A percentile compares a stretch with the other conserved stretches of the same genome.
Evolutionary conservation across 2,797 vertebrate genomes (phyloP).

Genomic region (Pelochelys cantorii): DNA sequence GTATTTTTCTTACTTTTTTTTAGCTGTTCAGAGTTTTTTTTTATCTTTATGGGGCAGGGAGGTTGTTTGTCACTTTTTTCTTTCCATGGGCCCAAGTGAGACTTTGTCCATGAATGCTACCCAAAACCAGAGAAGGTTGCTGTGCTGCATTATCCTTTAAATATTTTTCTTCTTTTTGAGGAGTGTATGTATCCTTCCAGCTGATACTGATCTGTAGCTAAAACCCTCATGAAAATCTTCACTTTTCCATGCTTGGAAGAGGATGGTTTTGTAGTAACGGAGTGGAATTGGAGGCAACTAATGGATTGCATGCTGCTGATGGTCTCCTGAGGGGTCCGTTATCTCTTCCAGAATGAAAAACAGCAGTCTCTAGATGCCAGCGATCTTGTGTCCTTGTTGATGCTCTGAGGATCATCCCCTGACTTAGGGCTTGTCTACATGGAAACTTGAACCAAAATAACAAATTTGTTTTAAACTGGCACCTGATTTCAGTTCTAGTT

Average conservation of each 20-base stretch:
- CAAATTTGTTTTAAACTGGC: accelerated
- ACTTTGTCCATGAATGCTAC: accelerated
- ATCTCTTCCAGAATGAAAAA: background rate
- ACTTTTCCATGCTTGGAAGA: background rate
- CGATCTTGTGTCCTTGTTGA: background rate
- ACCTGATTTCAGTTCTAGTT: accelerated
- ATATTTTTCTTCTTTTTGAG: no score
- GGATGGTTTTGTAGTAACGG: background rate
- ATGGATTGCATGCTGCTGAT: background rate
- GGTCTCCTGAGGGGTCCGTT: background rate
- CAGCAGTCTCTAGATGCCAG: background rate
- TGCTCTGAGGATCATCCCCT: background rate
- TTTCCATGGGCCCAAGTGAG: background rate
- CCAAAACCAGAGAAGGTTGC: background rate
- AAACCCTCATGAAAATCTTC: background rate
- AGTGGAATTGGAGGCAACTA: background rate
- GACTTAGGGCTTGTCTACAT: background rate
- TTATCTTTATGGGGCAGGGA: no score
- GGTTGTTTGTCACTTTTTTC: background rate
- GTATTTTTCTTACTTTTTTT: no score
- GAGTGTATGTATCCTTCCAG: accelerated
- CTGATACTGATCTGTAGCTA: accelerated
- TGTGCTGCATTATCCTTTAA: accelerated
- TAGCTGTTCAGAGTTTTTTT: background rate
- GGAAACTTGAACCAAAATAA: background rate